phyloP scores from a whole-genome alignment of 1,140 invertebrate species.

The Dendroctonus valens region DNA sequence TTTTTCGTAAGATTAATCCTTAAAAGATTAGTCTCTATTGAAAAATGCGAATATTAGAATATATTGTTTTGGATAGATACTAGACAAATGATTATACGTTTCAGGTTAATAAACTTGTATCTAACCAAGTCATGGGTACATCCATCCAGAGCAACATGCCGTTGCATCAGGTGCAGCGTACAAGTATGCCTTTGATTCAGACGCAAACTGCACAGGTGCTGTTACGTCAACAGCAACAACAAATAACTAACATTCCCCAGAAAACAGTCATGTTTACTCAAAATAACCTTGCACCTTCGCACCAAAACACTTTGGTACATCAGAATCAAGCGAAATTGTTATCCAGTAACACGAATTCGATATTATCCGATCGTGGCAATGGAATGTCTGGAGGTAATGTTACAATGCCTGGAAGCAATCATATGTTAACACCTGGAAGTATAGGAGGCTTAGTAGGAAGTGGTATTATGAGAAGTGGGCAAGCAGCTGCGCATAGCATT shows the following conservation, averaged over 20 bases:
- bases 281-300: conserved; percentile 4
- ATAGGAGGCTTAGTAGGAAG: background rate
- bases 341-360: background rate
- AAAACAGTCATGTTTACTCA: conserved; percentile 8
- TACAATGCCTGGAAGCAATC: conserved; percentile 7
- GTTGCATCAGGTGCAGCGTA: background rate
- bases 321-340: conserved; percentile 12
- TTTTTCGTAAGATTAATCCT: too few relatives aligned
- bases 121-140: too few relatives aligned
- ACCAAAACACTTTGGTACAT: conserved; percentile 2
- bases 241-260: conserved; percentile 8
- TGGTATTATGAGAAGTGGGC: background rate
- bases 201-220: conserved; percentile 8
- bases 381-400: conserved; percentile 5
- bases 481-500: background rate
- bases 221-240: conserved; percentile 14
- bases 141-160: too few relatives aligned
- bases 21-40: too few relatives aligned
- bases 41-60: too few relatives aligned
- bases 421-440: conserved; percentile 1
- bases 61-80: too few relatives aligned
- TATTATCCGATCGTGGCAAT: too few relatives aligned
- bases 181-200: conserved; percentile 9
- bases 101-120: too few relatives aligned
- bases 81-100: too few relatives aligned